Evolutionary conservation across 2,888 invertebrate genomes (phyloP), one percentile per base, ranked within the genome.

Genomic region (Periphyllus acericola): DNA sequence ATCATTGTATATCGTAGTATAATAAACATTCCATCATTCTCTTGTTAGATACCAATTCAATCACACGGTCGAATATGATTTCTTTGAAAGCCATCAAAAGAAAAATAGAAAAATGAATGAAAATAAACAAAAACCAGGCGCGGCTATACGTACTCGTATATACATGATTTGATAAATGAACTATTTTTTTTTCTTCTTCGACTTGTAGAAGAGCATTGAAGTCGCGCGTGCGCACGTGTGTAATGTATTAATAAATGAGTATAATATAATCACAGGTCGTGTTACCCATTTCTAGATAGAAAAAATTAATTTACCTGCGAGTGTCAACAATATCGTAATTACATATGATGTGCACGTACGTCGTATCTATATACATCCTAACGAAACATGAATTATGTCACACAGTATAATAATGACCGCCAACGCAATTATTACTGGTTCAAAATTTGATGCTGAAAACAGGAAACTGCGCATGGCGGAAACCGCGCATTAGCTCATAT

Each of bases 391-490:
- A 34, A 83, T 82, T 72, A 83, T 83, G 34, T 83, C 34, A 55
- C 83, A 82, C 19, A 46, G 29, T 29, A n/a, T 68, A 29, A 14
- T 83, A 46, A 84, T 84, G 86, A 71, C 86, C 72, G 34, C 52
- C 79, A 72, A 60, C 52, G 40, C 72, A 79, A 86, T 86, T 80
- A 85, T 83, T 84, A 66, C 75, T 60, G 86, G 55, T 80, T 55
- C 17, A 14, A 79, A 79, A 55, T 79, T 52, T 25, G n/a, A 32
- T 71, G 32, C 29, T 60, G 17, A 55, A 80, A 60, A 86, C 86
- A 86, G 86, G 86, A 86, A 86, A 86, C 25, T 71, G 32, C 34
- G 4, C 36, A 80, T 32, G 60, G 66, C 83, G 83, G 83, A 84
- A 84, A 60, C 75, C 34, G 9, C 83, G 60, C 68, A 66, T 75